phyloP scores from a whole-genome alignment of 1,140 invertebrate species.

The Drosophila sulfurigaster region DNA sequence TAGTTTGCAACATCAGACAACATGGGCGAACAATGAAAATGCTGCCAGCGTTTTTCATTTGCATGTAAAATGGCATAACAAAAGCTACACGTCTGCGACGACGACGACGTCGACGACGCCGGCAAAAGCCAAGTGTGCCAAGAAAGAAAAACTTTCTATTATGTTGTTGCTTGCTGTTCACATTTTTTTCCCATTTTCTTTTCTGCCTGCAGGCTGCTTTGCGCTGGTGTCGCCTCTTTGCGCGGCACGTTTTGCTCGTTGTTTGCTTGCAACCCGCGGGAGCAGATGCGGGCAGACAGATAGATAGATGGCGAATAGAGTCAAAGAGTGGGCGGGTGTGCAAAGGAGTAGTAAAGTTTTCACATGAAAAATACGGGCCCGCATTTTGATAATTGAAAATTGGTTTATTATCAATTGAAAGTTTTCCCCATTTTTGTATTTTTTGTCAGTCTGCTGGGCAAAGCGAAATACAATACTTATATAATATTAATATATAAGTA shows the following conservation, averaged over 20 bases:
- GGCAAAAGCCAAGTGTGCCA: slow-evolving; percentile 37
- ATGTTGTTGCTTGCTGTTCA: slow-evolving; percentile 24
- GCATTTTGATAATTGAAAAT: slow-evolving; percentile 61
- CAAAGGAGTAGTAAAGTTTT: slow-evolving; percentile 44
- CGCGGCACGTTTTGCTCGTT: slow-evolving; percentile 48
- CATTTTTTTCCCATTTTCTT: slow-evolving; percentile 8
- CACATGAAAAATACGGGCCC: slow-evolving; percentile 67
- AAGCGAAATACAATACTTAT: slow-evolving; percentile 29
- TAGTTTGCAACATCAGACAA: background rate
- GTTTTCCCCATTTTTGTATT: slow-evolving; percentile 2
- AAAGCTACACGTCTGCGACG: slow-evolving; percentile 45
- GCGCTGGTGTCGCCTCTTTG: slow-evolving; percentile 15
- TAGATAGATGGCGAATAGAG: background rate
- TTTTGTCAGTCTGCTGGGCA: slow-evolving; percentile 48
- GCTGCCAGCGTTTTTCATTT: slow-evolving; percentile 67
- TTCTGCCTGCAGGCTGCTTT: slow-evolving; percentile 29
- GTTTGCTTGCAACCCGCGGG: slow-evolving; percentile 36
- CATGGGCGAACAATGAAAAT: slow-evolving; percentile 48
- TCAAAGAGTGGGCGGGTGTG: background rate
- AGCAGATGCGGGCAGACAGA: slow-evolving; percentile 4
- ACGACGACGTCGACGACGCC: background rate
- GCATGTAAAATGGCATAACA: slow-evolving; percentile 73
- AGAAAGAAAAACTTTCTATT: slow-evolving; percentile 77
- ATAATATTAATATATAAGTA: slow-evolving; percentile 39
- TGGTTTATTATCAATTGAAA: slow-evolving; percentile 73